Evolutionary conservation across 2,113 vertebrate species (phyloP), one percentile per base, ranked within the genome.

Genomic region (Pyxicephalus adspersus): DNA sequence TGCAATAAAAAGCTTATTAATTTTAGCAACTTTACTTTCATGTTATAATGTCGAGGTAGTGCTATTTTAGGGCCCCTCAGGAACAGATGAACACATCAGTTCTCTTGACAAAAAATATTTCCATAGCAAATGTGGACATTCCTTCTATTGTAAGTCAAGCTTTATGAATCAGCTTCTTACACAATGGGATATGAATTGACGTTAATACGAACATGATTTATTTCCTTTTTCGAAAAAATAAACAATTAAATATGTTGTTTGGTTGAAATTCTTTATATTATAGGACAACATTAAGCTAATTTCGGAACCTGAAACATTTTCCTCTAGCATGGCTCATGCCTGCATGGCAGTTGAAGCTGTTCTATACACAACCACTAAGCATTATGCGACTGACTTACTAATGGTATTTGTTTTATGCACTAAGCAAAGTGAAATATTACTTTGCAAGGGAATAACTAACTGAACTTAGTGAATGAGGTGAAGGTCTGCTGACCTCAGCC

Each of bases 1-100:
- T 81, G 60, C 79, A 81, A 81, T 81, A 81, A 81, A 81, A 81
- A 51, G 68, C 79, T 81, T 81, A 81, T 81, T 81, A 81, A 81
- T 81, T 81, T 81, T 74, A 81, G 79, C 60, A 81, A 81, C 70
- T 64, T 74, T 74, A 61, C 68, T 73, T 81, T 81, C 55, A 81
- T 74, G 79, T 81, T 81, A 74, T 70, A 81, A 81, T 81, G 60
- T 16, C 60, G 79, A 81, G 79, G 79, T 81, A 74, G 45, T 81
- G 51, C 70, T 64, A 64, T 74, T 81, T 81, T 81, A 81, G 61
- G 70, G 79, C 70, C 70, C 79, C 68, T 23, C n/a, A 64, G 79
- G 79, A 72, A 81, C 63, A 19, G 20, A 55, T 60, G 60, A 81
- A 81, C 74, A 74, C 79, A 81, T 81, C 68, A 81, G 58, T 64